Evolutionary conservation across 2,113 vertebrate genomes (phyloP).

Genomic region (Cebus imitator): DNA sequence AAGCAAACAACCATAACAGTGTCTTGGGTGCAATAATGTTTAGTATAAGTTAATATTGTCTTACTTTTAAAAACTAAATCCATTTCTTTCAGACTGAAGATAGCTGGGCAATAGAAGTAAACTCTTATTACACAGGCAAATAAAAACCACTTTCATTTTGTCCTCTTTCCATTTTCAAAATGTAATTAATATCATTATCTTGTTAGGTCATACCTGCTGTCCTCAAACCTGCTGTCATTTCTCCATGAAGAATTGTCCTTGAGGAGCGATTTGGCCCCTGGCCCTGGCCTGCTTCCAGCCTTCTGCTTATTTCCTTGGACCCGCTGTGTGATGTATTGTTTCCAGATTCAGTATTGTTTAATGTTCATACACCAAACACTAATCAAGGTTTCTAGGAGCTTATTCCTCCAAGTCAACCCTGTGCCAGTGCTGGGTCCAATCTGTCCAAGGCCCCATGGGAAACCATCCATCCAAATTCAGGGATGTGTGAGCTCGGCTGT

Average conservation of each 20-base stretch:
- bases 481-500: background rate
- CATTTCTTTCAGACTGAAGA: background rate
- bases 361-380: conserved; percentile 47
- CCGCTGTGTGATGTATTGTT: conserved; percentile 57
- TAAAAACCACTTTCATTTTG: background rate
- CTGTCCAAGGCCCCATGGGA: background rate
- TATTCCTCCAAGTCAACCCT: background rate
- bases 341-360: conserved; percentile 67
- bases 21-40: background rate
- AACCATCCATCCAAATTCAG: conserved; percentile 13
- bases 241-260: conserved; percentile 43
- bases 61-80: background rate
- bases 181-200: conserved; percentile 63
- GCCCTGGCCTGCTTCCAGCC: conserved; percentile 52
- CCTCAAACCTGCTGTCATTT: conserved; percentile 57
- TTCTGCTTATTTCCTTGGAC: conserved; percentile 54
- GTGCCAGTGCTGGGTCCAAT: background rate
- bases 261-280: conserved; percentile 54
- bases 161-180: conserved; percentile 31
- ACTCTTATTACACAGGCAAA: background rate
- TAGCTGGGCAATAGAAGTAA: background rate
- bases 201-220: conserved; percentile 61
- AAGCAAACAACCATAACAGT: background rate
- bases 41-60: background rate
- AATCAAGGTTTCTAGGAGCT: conserved; percentile 50